Conservation (phyloP, 2,797 vertebrate species). For the Gastrophryne carolinensis region DNA sequence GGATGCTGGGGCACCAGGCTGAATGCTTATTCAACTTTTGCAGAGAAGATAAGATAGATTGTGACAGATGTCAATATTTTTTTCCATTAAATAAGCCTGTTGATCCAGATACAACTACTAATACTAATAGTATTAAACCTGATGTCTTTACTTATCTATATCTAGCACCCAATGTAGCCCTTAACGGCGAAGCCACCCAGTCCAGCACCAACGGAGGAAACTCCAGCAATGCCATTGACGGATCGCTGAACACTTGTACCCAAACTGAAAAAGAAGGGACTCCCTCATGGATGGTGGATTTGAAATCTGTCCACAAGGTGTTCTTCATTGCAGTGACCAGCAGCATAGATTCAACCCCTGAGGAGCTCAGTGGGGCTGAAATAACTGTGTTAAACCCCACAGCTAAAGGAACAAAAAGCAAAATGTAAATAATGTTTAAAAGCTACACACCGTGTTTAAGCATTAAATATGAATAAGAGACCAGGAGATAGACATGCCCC, state of each 20-base stretch:
- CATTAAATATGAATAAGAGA: too few relatives aligned
- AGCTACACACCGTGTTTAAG: too few relatives aligned
- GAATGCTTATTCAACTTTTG: too few relatives aligned
- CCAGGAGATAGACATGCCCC: too few relatives aligned
- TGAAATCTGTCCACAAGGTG: conserved; percentile 42
- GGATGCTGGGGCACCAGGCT: too few relatives aligned
- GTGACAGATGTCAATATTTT: too few relatives aligned
- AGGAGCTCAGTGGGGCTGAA: conserved; percentile 36
- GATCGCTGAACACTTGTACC: conserved; percentile 35
- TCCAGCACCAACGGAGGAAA: conserved; percentile 39
- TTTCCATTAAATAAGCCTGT: background rate
- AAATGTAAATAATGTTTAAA: too few relatives aligned
- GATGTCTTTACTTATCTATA: background rate
- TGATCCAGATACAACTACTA: background rate
- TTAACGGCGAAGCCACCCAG: conserved; percentile 6
- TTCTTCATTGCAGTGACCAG: conserved; percentile 50
- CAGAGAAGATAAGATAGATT: too few relatives aligned
- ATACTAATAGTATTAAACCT: background rate
- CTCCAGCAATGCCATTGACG: conserved; percentile 37
- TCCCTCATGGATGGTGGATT: conserved; percentile 51
- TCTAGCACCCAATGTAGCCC: conserved; percentile 39
- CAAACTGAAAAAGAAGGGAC: conserved; percentile 33
- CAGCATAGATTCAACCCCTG: conserved; percentile 25
- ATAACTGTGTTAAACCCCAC: too few relatives aligned
- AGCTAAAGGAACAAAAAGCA: too few relatives aligned